Conservation (phyloP, 2,113 vertebrate genomes). For the Steatornis caripensis region DNA sequence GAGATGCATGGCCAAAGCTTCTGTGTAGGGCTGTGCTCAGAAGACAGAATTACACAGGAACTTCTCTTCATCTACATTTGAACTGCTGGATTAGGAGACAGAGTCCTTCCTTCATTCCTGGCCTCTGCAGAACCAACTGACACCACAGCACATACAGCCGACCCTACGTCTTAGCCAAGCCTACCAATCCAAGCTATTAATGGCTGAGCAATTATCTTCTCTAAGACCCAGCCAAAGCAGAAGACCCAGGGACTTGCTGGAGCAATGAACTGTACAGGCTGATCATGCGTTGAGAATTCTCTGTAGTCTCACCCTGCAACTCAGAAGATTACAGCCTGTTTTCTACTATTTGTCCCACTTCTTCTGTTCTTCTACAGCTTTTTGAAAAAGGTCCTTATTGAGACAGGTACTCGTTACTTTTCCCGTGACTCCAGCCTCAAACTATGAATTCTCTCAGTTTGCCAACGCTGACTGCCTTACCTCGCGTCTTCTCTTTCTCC, state of each 20-base stretch:
- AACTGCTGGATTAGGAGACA: neutral
- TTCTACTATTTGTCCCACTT: neutral
- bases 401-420: neutral
- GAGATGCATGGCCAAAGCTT: neutral
- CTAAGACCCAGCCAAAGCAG: neutral
- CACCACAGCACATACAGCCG: neutral
- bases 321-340: neutral
- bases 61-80: neutral
- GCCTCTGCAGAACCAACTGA: neutral
- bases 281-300: neutral
- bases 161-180: neutral
- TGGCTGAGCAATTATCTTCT: neutral
- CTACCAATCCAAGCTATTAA: neutral
- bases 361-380: neutral
- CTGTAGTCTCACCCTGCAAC: neutral
- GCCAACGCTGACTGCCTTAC: neutral
- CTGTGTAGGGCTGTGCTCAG: neutral
- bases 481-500: neutral
- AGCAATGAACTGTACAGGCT: neutral
- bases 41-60: neutral
- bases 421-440: neutral
- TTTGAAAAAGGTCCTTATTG: neutral
- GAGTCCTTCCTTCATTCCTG: neutral
- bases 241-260: neutral
- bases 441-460: neutral